Evolutionary conservation across 2,113 vertebrate species (phyloP).

Genomic region (Xyrauchen texanus): DNA sequence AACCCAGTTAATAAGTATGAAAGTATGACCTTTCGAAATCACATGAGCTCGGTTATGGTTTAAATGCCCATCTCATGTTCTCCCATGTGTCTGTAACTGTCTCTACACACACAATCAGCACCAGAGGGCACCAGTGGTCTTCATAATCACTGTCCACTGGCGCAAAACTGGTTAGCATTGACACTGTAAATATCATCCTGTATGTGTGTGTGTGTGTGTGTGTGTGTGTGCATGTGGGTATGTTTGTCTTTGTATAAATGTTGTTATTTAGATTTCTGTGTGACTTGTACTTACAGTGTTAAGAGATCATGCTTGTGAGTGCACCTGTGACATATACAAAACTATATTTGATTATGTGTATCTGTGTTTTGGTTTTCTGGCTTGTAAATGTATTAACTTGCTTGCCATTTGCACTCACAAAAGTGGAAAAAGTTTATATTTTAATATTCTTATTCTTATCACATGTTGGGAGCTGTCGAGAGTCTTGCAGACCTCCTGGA

Average conservation of each 20-base stretch:
- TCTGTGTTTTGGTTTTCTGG: not conserved
- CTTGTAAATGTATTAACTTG: not conserved
- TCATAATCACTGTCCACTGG: constrained; percentile 5
- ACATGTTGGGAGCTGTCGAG: not conserved
- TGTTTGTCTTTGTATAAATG: constrained; percentile 12
- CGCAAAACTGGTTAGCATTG: not conserved
- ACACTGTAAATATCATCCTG: constrained; percentile 3
- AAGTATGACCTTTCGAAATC: constrained; percentile 20
- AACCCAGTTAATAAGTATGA: constrained; percentile 5
- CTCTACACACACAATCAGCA: constrained; percentile 43
- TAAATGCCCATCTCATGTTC: constrained; percentile 28
- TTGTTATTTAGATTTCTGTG: constrained; percentile 29
- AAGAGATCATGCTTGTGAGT: constrained; percentile 26
- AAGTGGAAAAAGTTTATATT: constrained; percentile 10
- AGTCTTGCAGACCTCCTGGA: constrained; percentile 18
- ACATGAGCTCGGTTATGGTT: constrained; percentile 1
- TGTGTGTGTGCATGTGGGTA: not conserved
- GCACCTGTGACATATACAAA: constrained; percentile 35
- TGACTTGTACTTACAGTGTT: constrained; percentile 34
- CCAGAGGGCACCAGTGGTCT: constrained; percentile 62
- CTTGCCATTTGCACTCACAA: not conserved
- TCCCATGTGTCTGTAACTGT: not conserved
- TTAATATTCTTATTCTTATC: constrained; percentile 17
- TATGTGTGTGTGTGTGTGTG: constrained; percentile 4
- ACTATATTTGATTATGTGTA: not conserved